phyloP scores from a whole-genome alignment of 2,113 vertebrate genomes.

The Aegotheles bennettii region DNA sequence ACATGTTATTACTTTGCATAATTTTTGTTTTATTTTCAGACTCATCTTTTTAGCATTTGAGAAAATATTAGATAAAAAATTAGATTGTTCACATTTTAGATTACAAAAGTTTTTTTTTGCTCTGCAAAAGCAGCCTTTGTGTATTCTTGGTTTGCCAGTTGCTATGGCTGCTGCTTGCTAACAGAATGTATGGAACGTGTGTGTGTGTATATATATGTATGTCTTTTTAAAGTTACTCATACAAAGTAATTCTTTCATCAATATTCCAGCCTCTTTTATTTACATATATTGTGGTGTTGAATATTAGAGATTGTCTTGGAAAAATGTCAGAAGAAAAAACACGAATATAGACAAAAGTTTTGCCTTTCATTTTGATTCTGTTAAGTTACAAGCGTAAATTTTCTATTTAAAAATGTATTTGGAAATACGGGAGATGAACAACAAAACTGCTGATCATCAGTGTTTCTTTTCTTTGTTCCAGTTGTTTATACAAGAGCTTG shows the following conservation, averaged over 20 bases:
- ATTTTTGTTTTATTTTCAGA: background rate
- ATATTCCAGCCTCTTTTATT: background rate
- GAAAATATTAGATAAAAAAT: background rate
- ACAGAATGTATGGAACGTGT: background rate
- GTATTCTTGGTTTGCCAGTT: background rate
- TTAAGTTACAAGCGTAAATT: background rate
- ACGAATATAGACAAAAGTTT: background rate
- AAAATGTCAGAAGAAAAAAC: background rate
- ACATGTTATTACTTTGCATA: background rate
- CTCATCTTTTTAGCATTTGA: background rate
- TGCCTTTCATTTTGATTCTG: background rate
- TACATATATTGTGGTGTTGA: background rate
- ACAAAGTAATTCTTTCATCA: background rate
- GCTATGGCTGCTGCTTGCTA: background rate
- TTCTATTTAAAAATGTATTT: background rate
- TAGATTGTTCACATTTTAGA: background rate
- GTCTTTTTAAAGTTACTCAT: background rate
- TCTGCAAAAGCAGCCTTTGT: background rate
- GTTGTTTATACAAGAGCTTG: conserved; percentile 90
- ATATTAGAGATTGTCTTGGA: background rate
- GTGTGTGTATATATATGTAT: accelerated
- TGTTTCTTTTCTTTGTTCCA: conserved; percentile 55
- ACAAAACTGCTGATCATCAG: background rate
- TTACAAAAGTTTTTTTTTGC: background rate
- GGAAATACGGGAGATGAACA: background rate